Evolutionary conservation across 2,888 invertebrate species (phyloP).

Genomic region (Dryobotodes eremita): DNA sequence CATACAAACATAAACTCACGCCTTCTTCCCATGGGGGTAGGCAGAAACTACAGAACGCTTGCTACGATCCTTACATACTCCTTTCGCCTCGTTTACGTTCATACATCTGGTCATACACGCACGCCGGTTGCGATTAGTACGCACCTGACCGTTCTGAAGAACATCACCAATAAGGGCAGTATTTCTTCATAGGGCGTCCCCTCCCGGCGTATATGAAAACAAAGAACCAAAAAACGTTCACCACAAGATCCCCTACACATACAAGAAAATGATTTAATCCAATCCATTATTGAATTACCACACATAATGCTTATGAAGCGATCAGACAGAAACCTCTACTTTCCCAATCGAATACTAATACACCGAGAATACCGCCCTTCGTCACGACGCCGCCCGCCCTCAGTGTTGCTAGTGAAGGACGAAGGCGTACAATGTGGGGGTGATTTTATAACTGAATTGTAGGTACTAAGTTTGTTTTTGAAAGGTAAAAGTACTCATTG

Average conservation of each 20-base stretch:
- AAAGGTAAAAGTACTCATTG: neutral
- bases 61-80: no score
- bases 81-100: no score
- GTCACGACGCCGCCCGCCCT: slow-evolving; percentile 55
- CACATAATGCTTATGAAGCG: slow-evolving; percentile 63
- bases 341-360: slow-evolving; percentile 63
- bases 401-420: slow-evolving; percentile 58
- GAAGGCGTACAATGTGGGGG: slow-evolving; percentile 7
- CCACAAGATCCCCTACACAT: slow-evolving; percentile 12
- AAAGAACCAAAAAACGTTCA: neutral
- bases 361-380: slow-evolving; percentile 62
- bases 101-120: no score
- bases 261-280: slow-evolving; percentile 61
- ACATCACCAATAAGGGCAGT: no score
- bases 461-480: neutral
- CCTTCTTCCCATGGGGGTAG: no score
- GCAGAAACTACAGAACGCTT: no score
- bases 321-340: slow-evolving; percentile 60
- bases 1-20: no score
- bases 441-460: slow-evolving; percentile 25
- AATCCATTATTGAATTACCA: slow-evolving; percentile 62
- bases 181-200: no score
- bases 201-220: slow-evolving; percentile 2
- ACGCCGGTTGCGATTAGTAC: no score
- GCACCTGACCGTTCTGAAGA: no score